Evolutionary conservation across 1,140 invertebrate genomes (phyloP).

Genomic region (Drosophila teissieri): DNA sequence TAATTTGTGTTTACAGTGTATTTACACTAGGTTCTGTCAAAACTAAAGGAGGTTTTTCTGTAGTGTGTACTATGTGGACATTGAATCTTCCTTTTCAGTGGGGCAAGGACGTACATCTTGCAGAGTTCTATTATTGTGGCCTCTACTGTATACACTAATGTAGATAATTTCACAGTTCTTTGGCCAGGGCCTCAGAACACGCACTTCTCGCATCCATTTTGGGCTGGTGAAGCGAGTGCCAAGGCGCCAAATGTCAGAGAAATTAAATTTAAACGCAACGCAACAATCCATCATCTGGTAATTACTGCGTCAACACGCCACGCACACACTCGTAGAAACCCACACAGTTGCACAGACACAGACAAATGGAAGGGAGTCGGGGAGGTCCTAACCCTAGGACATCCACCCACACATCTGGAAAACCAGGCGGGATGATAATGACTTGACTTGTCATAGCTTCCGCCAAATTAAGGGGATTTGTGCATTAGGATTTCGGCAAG

Average conservation of each 20-base stretch:
- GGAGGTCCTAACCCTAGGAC: slow-evolving; percentile 31
- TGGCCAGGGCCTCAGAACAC: slow-evolving; percentile 60
- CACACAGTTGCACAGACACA: slow-evolving; percentile 15
- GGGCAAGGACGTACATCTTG: not conserved
- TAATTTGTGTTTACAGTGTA: too few relatives aligned
- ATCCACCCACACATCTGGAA: slow-evolving; percentile 38
- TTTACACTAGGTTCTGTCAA: too few relatives aligned
- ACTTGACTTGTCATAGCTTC: slow-evolving; percentile 82
- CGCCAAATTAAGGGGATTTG: slow-evolving; percentile 74
- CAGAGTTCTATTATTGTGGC: not conserved
- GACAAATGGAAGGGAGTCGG: slow-evolving; percentile 17
- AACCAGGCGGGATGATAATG: slow-evolving; percentile 60
- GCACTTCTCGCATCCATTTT: slow-evolving; percentile 78
- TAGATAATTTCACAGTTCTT: slow-evolving; percentile 81
- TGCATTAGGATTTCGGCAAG: slow-evolving; percentile 39
- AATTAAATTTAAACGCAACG: slow-evolving; percentile 83
- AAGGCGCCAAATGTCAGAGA: slow-evolving; percentile 79
- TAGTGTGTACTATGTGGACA: too few relatives aligned
- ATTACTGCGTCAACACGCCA: slow-evolving; percentile 82
- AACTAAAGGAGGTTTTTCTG: too few relatives aligned
- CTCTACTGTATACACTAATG: slow-evolving; percentile 27
- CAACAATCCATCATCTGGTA: slow-evolving; percentile 83
- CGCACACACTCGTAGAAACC: slow-evolving; percentile 25
- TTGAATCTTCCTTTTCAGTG: too few relatives aligned
- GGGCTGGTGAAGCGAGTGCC: slow-evolving; percentile 55